Evolutionary conservation across 2,888 invertebrate species (phyloP).

Genomic region (Halictus ligatus): DNA sequence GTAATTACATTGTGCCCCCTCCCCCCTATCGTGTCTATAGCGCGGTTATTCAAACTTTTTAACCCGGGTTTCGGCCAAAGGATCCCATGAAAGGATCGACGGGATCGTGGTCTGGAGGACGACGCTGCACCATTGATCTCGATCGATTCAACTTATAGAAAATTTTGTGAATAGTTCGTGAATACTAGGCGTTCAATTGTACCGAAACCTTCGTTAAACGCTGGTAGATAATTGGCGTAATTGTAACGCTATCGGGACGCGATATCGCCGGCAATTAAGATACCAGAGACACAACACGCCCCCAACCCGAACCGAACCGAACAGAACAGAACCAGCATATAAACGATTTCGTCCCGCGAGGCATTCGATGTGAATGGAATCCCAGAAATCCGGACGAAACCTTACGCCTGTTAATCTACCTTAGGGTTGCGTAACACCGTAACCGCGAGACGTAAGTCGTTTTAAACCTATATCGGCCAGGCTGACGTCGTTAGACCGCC

Average conservation of each 20-base stretch:
- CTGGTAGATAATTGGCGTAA: neutral
- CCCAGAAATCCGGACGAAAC: conserved; percentile 62
- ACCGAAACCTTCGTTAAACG: neutral
- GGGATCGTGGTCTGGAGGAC: too few relatives aligned
- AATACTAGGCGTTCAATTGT: neutral
- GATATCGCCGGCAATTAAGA: conserved; percentile 30
- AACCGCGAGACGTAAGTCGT: conserved; percentile 62
- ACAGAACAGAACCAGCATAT: neutral
- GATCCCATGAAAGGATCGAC: too few relatives aligned
- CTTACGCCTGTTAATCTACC: conserved; percentile 62
- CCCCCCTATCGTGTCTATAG: neutral
- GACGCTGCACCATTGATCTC: too few relatives aligned
- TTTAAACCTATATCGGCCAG: conserved; percentile 48
- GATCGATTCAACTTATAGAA: too few relatives aligned
- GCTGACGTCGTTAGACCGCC: conserved; percentile 51
- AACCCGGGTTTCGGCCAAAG: too few relatives aligned
- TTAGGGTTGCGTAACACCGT: conserved; percentile 63
- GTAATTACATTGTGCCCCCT: neutral
- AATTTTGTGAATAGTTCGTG: neutral
- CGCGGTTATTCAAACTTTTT: neutral
- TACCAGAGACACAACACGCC: neutral
- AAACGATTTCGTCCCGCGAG: conserved; percentile 32
- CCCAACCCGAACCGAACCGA: neutral
- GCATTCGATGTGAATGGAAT: conserved; percentile 57
- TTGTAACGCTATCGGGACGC: neutral